A percentile compares a stretch with the other conserved stretches of the same genome.
phyloP scores from a whole-genome alignment of 2,888 invertebrate genomes.

The Megastigmus dorsalis region DNA sequence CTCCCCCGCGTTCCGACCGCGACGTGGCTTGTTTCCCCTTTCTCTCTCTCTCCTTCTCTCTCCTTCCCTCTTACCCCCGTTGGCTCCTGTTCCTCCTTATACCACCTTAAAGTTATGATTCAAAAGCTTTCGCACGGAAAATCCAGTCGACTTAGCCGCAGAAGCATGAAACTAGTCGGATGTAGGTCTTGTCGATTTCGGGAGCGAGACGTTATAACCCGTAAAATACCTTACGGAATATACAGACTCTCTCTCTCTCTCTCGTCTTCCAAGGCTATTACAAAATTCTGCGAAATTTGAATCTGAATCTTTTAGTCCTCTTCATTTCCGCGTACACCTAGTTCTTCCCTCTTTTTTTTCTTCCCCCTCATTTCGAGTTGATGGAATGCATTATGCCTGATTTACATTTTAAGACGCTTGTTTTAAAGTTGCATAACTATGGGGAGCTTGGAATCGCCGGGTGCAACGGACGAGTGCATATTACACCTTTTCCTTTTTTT shows the following conservation, averaged over 20 bases:
- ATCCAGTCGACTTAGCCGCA: conserved; percentile 26
- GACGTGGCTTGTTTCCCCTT: conserved; percentile 4
- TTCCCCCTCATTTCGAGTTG: no score
- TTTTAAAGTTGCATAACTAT: background rate
- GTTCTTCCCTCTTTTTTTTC: no score
- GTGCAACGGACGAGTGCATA: no score
- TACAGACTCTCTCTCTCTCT: no score
- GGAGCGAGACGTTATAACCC: conserved; percentile 2
- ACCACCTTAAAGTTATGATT: conserved; percentile 23
- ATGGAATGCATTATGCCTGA: background rate
- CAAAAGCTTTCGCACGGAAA: conserved; percentile 34
- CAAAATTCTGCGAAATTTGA: background rate
- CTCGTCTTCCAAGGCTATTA: no score
- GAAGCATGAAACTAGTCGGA: background rate
- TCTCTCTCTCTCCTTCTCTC: background rate
- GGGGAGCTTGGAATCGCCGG: background rate
- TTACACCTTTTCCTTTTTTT: no score
- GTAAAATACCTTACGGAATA: background rate
- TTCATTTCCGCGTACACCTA: no score
- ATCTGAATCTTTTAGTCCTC: conserved; percentile 20
- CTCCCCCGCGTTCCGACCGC: background rate
- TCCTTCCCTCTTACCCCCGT: background rate
- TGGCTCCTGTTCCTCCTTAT: background rate
- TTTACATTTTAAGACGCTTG: background rate
- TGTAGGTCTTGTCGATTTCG: conserved; percentile 43